Conservation (phyloP, 2,888 invertebrate species). For the Merodon equestris region DNA sequence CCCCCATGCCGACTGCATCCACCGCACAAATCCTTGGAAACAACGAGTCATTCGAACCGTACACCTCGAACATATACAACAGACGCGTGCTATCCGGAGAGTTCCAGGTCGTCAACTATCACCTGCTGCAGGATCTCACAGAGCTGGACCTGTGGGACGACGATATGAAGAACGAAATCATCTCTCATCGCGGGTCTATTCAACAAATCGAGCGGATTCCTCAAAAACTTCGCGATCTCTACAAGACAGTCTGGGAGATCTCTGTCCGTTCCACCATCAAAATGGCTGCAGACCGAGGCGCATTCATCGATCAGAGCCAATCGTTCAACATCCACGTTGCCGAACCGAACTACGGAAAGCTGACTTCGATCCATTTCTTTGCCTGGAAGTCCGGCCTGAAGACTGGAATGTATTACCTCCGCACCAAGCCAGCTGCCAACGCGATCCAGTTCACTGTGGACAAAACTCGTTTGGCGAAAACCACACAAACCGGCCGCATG, state of each 20-base stretch:
- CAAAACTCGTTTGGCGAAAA: constrained; percentile 83
- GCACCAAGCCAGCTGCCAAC: constrained; percentile 97
- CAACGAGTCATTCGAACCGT: constrained; percentile 98
- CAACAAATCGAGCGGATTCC: constrained; percentile 93
- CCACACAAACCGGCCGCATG: constrained; percentile 60
- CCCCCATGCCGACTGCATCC: constrained; percentile 99
- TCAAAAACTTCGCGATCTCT: constrained; percentile 89
- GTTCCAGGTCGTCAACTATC: constrained; percentile 97
- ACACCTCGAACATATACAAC: constrained; percentile 97
- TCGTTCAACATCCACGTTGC: constrained; percentile 98
- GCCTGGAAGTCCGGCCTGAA: constrained; percentile 98
- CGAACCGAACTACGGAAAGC: constrained; percentile 93
- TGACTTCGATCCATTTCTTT: constrained; percentile 99
- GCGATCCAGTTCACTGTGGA: constrained; percentile 99
- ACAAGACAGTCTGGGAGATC: constrained; percentile 99
- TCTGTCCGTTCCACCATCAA: constrained; percentile 94
- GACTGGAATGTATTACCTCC: constrained; percentile 99
- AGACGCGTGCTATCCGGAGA: constrained; percentile 96
- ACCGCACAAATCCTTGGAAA: constrained; percentile 99
- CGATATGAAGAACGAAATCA: constrained; percentile 95
- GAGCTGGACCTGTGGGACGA: constrained; percentile 95
- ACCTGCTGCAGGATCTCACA: constrained; percentile 94
- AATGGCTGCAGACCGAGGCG: constrained; percentile 98
- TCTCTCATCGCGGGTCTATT: constrained; percentile 94
- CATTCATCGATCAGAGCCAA: constrained; percentile 99